Base-by-base conservation (phyloP, 2,113 vertebrate genomes). In the Colossoma macropomum region DNA sequence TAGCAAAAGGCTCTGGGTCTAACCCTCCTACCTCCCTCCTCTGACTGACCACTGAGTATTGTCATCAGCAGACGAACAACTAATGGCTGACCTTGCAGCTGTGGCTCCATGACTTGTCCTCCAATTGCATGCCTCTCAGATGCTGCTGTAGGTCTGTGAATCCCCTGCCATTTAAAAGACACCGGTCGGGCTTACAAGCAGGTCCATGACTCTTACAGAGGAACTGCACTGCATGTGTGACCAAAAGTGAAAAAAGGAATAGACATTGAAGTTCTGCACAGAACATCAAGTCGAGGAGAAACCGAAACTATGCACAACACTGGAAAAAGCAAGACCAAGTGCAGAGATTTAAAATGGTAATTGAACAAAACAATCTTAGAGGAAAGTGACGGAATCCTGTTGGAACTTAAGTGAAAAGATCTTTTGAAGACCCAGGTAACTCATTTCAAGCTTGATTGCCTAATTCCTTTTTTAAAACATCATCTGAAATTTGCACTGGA, bases 71-170 rank as follows among this genome's bases (percentile, higher is more conserved):
- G 27, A 75, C 66, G 8, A 4, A 27, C 8, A 78, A 59, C 95
- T 91, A 95, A 95, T 94, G 87, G 70, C 76, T 32, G 21, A 23
- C 34, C 32, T 32, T 48, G 75, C 94, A 93, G 93, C 94, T 95
- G 94, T 90, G 89, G 75, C 90, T 75, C 30, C 59, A n/a, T 34
- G 60, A 59, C 56, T 41, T 77, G 74, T 69, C 60, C 85, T 79
- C 95, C 94, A 95, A 95, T 95, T 71, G 84, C 32, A 79, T 75
- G 19, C 25, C 60, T 78, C 73, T 77, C 92, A 95, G 89, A 92
- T 93, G 94, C 85, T 87, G 85, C 90, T 86, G 83, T 84, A 77
- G 68, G 12, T 71, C 81, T 75, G 59, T 48, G 17, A 59, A 85
- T 66, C 52, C 84, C 89, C 88, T 85, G 62, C 0, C 79, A 34